Percentiles rank a stretch among this genome's conserved stretches.
Evolutionary conservation across 1,140 invertebrate species (phyloP).

Genomic region (Maconellicoccus hirsutus): DNA sequence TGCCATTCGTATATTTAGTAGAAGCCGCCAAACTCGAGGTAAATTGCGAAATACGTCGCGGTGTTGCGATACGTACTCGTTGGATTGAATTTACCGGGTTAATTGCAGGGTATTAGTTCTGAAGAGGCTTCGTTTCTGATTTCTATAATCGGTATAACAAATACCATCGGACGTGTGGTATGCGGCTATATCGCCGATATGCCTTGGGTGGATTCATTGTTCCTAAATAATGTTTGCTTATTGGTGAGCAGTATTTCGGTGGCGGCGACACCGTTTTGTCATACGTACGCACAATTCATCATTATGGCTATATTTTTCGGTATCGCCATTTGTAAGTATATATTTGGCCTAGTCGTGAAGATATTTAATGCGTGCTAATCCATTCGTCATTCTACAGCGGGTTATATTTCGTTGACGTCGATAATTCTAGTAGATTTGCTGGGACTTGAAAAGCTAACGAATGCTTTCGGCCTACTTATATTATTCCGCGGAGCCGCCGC

Average conservation of each 20-base stretch:
- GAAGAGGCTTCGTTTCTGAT: slow-evolving; percentile 73
- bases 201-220: slow-evolving; percentile 75
- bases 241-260: slow-evolving; percentile 79
- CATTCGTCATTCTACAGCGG: slow-evolving; percentile 51
- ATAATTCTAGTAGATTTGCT: slow-evolving; percentile 94
- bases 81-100: neutral
- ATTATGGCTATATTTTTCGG: slow-evolving; percentile 85
- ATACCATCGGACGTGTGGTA: slow-evolving; percentile 75
- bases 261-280: slow-evolving; percentile 69
- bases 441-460: slow-evolving; percentile 89
- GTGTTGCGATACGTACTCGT: neutral
- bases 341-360: neutral
- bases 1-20: slow-evolving; percentile 88
- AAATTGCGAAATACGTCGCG: slow-evolving; percentile 32
- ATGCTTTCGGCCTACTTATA: slow-evolving; percentile 90
- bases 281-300: slow-evolving; percentile 61
- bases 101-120: slow-evolving; percentile 54
- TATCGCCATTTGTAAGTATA: slow-evolving; percentile 80
- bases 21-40: slow-evolving; percentile 62
- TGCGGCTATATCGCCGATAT: slow-evolving; percentile 79
- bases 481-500: slow-evolving; percentile 86
- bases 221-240: slow-evolving; percentile 90
- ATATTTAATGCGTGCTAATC: too few relatives aligned
- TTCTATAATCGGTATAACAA: slow-evolving; percentile 91
- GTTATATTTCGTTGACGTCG: slow-evolving; percentile 93